Base-by-base conservation (phyloP, 2,888 invertebrate genomes). In the Leptinotarsa peninsularis region DNA sequence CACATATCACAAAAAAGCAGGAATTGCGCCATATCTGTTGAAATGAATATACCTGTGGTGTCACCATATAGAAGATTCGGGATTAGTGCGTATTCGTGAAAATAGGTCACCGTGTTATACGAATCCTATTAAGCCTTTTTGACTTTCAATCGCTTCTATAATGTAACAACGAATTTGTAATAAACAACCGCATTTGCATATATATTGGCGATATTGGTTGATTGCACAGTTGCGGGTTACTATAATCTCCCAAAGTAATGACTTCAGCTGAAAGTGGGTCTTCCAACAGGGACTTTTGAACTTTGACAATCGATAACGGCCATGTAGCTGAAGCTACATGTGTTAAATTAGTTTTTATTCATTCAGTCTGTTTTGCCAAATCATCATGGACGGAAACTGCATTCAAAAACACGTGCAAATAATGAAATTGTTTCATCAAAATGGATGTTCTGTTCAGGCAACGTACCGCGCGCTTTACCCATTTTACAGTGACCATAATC, bases 101-200 rank as follows among this genome's bases (percentile, higher is more conserved):
- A 63, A n/a, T 63, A n/a, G 63, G 43, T 63, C n/a, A 33, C 13
- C 63, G 10, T 43, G 43, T 43, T 63, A 33, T 33, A 14, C 43
- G 63, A n/a, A 63, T 43, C 33, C 17, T n/a, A 18, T 33, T 18
- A 43, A 27, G 63, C 63, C 63, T 63, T 63, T 63, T 63, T 63
- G n/a, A 17, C 27, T 63, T 63, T 43, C 63, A 13, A 63, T 63
- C 63, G 27, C 63, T 63, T 27, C 33, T 63, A n/a, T 63, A 43
- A 63, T 63, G 27, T 33, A 43, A 63, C 63, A 63, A 63, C 63
- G 63, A 63, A 63, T 63, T 33, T 63, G 63, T 33, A 33, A 63
- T 63, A 63, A 63, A 63, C 63, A 63, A 63, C 33, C 43, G 33
- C 33, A 63, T 63, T 63, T 63, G 17, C 63, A 63, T 63, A 63